Conservation (phyloP, 2,888 invertebrate species). For the Baccha elongata region DNA sequence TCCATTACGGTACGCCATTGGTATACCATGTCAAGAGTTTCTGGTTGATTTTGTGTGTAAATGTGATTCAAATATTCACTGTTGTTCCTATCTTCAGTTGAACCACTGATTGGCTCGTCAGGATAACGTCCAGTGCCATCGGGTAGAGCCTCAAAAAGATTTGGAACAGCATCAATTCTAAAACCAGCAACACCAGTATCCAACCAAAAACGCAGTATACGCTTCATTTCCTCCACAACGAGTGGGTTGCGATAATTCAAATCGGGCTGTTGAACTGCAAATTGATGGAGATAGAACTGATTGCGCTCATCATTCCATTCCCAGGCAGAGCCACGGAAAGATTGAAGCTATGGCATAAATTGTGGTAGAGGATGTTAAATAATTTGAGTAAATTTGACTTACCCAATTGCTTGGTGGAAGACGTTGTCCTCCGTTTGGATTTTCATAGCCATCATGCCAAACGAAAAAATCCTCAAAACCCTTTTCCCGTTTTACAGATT, state of each 20-base stretch:
- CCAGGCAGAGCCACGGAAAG: slow-evolving; percentile 86
- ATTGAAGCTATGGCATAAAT: slow-evolving; percentile 68
- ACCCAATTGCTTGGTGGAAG: slow-evolving; percentile 83
- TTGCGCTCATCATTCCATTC: slow-evolving; percentile 83
- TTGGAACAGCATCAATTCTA: slow-evolving; percentile 84
- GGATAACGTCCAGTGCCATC: slow-evolving; percentile 83
- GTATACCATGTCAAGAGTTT: slow-evolving; percentile 83
- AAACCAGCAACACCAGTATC: slow-evolving; percentile 89
- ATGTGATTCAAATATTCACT: slow-evolving; percentile 83
- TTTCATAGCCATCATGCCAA: slow-evolving; percentile 82
- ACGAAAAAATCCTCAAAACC: slow-evolving; percentile 87
- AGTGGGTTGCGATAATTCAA: slow-evolving; percentile 87
- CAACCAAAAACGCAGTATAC: slow-evolving; percentile 88
- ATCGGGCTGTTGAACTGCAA: slow-evolving; percentile 86
- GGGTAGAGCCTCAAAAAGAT: slow-evolving; percentile 83
- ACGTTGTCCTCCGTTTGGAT: slow-evolving; percentile 72
- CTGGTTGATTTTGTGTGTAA: slow-evolving; percentile 84
- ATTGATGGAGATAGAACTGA: slow-evolving; percentile 86
- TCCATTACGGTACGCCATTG: slow-evolving; percentile 83
- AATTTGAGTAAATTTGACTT: slow-evolving; percentile 33
- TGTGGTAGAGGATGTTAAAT: not conserved
- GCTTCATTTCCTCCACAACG: slow-evolving; percentile 86
- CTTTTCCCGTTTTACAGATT: slow-evolving; percentile 83
- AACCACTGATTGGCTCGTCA: slow-evolving; percentile 83
- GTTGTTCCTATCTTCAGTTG: slow-evolving; percentile 81